Base-by-base conservation (phyloP, 2,797 vertebrate genomes). In the Anabacerthia variegaticeps region DNA sequence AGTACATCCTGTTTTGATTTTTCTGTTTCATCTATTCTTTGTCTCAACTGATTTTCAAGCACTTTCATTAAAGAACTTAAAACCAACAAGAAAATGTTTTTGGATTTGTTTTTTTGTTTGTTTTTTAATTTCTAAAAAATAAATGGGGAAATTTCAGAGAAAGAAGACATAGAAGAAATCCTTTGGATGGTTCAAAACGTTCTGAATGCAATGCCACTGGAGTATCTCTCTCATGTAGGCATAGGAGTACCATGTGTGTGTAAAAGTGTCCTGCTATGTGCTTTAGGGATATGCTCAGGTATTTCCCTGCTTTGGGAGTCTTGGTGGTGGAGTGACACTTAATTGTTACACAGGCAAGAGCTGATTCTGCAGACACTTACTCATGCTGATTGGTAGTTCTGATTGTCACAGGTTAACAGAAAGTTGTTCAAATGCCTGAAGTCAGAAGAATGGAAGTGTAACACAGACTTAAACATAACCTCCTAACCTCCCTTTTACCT, bases 1-100 rank as follows among this genome's bases (percentile, higher is more conserved):
- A 78, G 58, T 36, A 78, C 78, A 93, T 79, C 51, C 80, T 92
- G 92, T 26, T 92, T 87, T 65, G 49, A 89, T 85, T 94, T 89
- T 91, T 80, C 14, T 6, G 28, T 91, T 87, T 93, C 23, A 80
- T 93, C 27, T 83, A 16, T 65, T 91, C 59, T 94, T 91, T 13
- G 2, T 66, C 34, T 74, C 44, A 32, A 22, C 55, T 71, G 19
- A 51, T 88, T 89, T 77, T 74, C 28, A 77, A 93, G 59, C 8
- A 67, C 21, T 74, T 80, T 83, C 36, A 62, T 13, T 71, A 41
- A 82, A 63, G 28, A 28, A 36, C 14, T 80, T 56, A 71, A 69
- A 74, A 84, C 24, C 18, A 39, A 51, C 48, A 39, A 14, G 10
- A 8, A 61, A 41, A 49, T 37, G 2, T 44, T 77, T 61, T 63